phyloP scores from a whole-genome alignment of 2,113 vertebrate genomes.

The Hydrolagus affinis region DNA sequence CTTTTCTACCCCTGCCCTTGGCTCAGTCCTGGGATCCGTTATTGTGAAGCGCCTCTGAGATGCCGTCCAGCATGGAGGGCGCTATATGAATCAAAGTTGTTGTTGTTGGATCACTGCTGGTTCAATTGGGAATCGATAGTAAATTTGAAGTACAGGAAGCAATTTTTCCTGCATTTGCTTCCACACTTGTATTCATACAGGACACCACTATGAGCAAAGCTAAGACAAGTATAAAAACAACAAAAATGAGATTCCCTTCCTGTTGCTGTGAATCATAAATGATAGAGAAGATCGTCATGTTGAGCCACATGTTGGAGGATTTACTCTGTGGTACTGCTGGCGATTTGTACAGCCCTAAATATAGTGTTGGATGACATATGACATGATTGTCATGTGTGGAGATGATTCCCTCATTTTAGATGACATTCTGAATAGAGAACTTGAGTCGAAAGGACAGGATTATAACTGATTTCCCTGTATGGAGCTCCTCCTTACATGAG shows the following conservation, averaged over 20 bases:
- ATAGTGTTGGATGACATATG: slow-evolving; percentile 1
- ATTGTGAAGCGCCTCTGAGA: too few species aligned
- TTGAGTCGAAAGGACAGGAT: not conserved
- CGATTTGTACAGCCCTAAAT: not conserved
- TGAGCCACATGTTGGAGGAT: not conserved
- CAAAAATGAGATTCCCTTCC: not conserved
- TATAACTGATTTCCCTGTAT: not conserved
- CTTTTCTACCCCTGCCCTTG: too few species aligned
- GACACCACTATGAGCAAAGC: not conserved
- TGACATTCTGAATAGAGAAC: not conserved
- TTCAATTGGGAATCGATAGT: not conserved
- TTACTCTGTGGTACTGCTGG: not conserved
- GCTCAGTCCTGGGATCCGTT: too few species aligned
- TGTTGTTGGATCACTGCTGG: not conserved
- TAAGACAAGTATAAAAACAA: not conserved
- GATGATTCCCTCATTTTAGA: not conserved
- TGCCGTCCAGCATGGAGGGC: too few species aligned
- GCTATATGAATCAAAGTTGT: too few species aligned
- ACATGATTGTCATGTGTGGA: not conserved
- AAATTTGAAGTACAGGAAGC: not conserved
- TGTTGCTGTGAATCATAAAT: not conserved
- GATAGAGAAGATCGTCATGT: slow-evolving; percentile 1
- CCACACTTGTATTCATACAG: not conserved
- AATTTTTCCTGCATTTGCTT: not conserved
- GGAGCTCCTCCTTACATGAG: not conserved